Conservation (phyloP, 2,113 vertebrate species). For the Dendropsophus ebraccatus region DNA sequence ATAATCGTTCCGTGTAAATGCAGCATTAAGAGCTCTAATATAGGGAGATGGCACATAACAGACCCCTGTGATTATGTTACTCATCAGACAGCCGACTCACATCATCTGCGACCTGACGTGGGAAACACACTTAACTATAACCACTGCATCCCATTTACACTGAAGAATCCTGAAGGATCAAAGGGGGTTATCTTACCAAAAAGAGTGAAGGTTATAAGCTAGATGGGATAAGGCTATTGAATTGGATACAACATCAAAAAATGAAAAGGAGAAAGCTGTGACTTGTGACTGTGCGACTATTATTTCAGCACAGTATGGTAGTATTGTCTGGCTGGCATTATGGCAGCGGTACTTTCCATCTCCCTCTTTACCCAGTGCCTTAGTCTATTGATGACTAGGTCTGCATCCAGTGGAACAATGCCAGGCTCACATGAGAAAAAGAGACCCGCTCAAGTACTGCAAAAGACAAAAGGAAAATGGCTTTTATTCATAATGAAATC, state of each 20-base stretch:
- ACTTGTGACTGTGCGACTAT: neutral
- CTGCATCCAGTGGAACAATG: neutral
- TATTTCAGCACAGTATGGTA: neutral
- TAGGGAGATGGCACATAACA: neutral
- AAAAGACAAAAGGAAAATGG: neutral
- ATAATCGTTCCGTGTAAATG: no score
- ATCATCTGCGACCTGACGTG: neutral
- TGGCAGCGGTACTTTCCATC: neutral
- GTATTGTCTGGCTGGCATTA: neutral
- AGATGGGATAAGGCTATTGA: neutral
- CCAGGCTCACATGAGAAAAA: neutral
- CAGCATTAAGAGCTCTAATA: no score
- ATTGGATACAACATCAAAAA: neutral
- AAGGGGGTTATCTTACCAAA: neutral
- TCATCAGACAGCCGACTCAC: neutral
- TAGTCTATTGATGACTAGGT: neutral
- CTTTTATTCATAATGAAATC: neutral
- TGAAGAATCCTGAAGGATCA: neutral
- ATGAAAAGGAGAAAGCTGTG: neutral
- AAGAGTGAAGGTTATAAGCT: no score
- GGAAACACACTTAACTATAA: no score
- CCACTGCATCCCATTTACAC: neutral
- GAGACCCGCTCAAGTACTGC: neutral
- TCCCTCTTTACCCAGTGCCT: neutral
- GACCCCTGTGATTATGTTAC: conserved; percentile 6